phyloP scores from a whole-genome alignment of 2,888 invertebrate genomes.

The Nemoura dubitans region DNA sequence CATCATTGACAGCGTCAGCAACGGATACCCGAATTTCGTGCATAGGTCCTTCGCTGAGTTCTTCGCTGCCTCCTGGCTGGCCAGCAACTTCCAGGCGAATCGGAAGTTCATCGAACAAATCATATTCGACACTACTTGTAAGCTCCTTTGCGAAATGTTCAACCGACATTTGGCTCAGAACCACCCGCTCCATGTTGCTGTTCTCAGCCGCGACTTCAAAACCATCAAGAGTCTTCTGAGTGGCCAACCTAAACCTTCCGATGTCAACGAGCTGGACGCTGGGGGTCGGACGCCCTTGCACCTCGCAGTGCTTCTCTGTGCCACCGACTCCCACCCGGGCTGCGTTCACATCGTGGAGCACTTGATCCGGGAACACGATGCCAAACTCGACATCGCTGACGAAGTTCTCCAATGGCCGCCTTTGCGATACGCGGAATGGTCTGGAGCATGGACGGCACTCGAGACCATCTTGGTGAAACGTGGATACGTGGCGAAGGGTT shows the following conservation, averaged over 20 bases:
- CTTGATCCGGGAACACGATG: slow-evolving; percentile 33
- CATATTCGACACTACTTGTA: background rate
- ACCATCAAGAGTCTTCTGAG: too few species aligned
- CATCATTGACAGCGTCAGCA: too few species aligned
- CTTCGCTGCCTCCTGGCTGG: slow-evolving; percentile 45
- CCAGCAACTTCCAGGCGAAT: slow-evolving; percentile 13
- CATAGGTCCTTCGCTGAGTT: slow-evolving; percentile 47
- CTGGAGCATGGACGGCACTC: slow-evolving; percentile 25
- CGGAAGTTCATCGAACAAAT: slow-evolving; percentile 20
- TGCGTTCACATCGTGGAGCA: background rate
- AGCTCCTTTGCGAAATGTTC: too few species aligned
- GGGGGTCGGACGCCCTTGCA: too few species aligned
- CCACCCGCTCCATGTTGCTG: too few species aligned
- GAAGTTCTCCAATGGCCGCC: slow-evolving; percentile 38
- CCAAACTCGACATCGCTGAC: slow-evolving; percentile 14
- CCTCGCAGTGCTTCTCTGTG: too few species aligned
- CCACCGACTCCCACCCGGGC: too few species aligned
- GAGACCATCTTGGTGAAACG: too few species aligned
- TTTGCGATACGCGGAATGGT: slow-evolving; percentile 42
- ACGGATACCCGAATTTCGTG: slow-evolving; percentile 37
- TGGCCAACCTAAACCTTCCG: too few species aligned
- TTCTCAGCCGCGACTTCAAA: too few species aligned
- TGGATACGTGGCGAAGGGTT: background rate
- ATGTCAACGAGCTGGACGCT: too few species aligned
- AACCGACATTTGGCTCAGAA: too few species aligned